Evolutionary conservation across 2,888 invertebrate species (phyloP), one percentile per base, ranked within the genome.

Genomic region (Arctia plantaginis): DNA sequence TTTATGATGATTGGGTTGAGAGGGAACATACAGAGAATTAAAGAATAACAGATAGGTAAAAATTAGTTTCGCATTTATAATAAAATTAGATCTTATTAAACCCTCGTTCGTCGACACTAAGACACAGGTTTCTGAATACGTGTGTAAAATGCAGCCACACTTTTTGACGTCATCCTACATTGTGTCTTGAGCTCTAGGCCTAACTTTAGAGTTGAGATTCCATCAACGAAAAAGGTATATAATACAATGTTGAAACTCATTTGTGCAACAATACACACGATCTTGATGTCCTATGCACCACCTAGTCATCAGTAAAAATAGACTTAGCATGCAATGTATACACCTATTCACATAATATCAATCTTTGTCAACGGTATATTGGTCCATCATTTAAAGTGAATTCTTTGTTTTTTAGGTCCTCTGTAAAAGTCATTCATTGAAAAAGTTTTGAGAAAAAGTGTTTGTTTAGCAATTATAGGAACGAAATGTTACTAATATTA

Each of bases 211-310:
- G 62, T 62, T 62, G 30, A 62, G 18, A 30, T 62, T 62, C 62
- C 18, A 62, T 62, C 62, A 62, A 62, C 30, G 62, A 30, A 30
- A 62, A 62, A 62, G 62, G 27, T 30, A 30, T 62, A 30, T 51
- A 15, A 20, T 7, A 51, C 27, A 39, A 35, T 68, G 47, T 47
- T 7, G 35, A 69, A 69, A 69, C 39, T 30, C 27, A 55, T 68
- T 69, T 69, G 51, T 55, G 69, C 69, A 55, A 59, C 18, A 69
- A 59, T 69, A 69, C 69, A 23, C 23, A 30, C 62, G 35, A 55
- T 23, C 35, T 23, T 59, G n/a, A 39, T 55, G 33, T 15, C 2
- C 55, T 55, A 69, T 69, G 69, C 39, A 44, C n/a, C 15, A 27
- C 33, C 35, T 62, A 62, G 59, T 62, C 69, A 69, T 27, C 69